Percentiles rank a stretch among this genome's conserved stretches.
Evolutionary conservation across 1,140 invertebrate species (phyloP).

Genomic region (Procambarus virginalis): DNA sequence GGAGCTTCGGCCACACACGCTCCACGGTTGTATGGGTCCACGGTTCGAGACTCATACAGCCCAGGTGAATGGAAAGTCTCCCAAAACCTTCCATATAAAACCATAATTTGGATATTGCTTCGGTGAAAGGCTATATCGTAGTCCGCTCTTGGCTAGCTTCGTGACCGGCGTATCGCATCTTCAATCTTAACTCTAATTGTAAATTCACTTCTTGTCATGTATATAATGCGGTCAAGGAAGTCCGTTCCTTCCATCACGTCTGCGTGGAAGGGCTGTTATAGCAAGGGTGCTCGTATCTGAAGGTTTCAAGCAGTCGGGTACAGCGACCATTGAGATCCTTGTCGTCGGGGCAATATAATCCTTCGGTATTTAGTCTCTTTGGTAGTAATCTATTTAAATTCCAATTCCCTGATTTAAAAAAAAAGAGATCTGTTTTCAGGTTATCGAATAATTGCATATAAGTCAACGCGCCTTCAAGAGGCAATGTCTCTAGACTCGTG

Average conservation of each 20-base stretch:
- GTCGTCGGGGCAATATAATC: neutral
- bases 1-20: too few relatives aligned
- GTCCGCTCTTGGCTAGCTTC: neutral
- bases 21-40: too few relatives aligned
- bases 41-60: too few relatives aligned
- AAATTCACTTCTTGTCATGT: slow-evolving; percentile 40
- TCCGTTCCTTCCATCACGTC: neutral
- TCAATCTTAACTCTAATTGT: slow-evolving; percentile 46
- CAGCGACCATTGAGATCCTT: neutral
- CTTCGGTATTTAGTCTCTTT: neutral
- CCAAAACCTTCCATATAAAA: neutral
- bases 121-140: neutral
- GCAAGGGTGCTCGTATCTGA: neutral
- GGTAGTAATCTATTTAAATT: neutral
- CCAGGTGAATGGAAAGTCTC: neutral
- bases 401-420: neutral
- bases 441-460: too few relatives aligned
- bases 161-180: slow-evolving; percentile 28
- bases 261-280: neutral
- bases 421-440: neutral
- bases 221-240: slow-evolving; percentile 32
- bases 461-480: too few relatives aligned
- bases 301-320: neutral
- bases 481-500: too few relatives aligned
- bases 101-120: neutral